Base-by-base conservation (phyloP, 2,888 invertebrate species). In the Chamaedrilus cognettii region DNA sequence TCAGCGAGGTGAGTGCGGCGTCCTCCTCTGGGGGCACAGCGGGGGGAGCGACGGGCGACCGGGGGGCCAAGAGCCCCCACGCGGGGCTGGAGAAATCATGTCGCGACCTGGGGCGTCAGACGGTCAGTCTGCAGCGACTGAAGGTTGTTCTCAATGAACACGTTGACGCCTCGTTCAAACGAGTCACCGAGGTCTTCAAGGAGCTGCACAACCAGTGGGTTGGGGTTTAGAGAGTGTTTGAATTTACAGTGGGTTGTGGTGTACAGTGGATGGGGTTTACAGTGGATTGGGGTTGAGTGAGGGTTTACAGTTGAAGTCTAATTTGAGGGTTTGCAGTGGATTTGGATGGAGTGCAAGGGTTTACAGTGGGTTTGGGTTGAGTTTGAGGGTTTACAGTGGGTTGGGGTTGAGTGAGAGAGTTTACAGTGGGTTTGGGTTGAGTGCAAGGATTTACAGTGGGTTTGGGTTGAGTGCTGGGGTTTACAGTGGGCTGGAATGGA, bases 81-180 rank as follows among this genome's bases (percentile, higher is more conserved):
- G 63, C 73, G 78, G 82, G 80, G 52, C 71, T 81, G 60, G 82
- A 83, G 62, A 81, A 77, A 62, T 80, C 82, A 5, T 73, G 77
- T 5, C 82, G 82, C 72, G 83, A 83, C 69, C 74, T 83, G 33
- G 78, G 79, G 58, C 70, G 82, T 61, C 83, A 83, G 66, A 79
- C 81, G 0, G 76, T 78, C 11, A 78, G 82, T 3, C 72, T 83
- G 60, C 81, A 82, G 60, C 72, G 82, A 56, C 72, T 80, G 31
- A 70, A 74, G 30, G 68, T 77, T 11, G 72, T 81, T 34, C 71
- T 82, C 26, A 77, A 77, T 23, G 80, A 80, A 57, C 82, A 82
- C 66, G 72, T 82, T 19, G 82, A 82, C 52, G 78, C 78, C 60
- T 76, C 79, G 2, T 75, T 72, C 64, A 82, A 82, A 68, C 77